Conservation (phyloP, 30 jellyfish, hydroid and myxozoan species). For the Sanderia malayensis region DNA sequence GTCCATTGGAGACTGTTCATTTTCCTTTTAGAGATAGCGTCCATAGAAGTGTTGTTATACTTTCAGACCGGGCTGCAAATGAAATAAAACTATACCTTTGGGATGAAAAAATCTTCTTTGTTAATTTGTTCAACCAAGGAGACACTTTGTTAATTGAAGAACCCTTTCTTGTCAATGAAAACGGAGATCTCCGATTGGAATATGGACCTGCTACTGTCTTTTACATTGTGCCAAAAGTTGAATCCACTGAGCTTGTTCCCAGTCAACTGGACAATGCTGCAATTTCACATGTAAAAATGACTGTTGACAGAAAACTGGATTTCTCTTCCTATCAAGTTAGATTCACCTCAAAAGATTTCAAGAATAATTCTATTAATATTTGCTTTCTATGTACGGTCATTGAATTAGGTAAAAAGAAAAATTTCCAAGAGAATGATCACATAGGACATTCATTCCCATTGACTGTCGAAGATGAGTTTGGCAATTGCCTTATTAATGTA, state of each 20-base stretch:
- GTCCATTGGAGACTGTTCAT: constrained; percentile 29
- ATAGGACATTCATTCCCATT: constrained; percentile 6
- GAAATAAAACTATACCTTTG: constrained; percentile 25
- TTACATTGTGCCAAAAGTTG: constrained; percentile 23
- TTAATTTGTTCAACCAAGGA: constrained; percentile 14
- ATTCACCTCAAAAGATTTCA: constrained; percentile 31
- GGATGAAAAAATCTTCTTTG: constrained; percentile 53
- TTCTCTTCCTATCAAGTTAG: constrained; percentile 11
- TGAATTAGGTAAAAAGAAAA: not conserved
- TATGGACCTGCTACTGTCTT: constrained; percentile 57
- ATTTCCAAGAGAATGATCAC: not conserved
- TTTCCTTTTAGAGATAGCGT: constrained; percentile 27
- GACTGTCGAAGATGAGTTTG: constrained; percentile 37
- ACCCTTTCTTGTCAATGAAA: constrained; percentile 44
- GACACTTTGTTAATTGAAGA: constrained; percentile 47
- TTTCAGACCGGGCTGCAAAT: constrained; percentile 11
- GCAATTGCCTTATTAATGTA: constrained; percentile 16
- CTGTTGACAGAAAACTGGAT: constrained; percentile 46
- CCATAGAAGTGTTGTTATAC: not conserved
- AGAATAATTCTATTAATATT: constrained; percentile 13
- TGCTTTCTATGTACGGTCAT: constrained; percentile 5
- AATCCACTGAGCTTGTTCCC: constrained; percentile 16
- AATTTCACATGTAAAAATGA: constrained; percentile 13
- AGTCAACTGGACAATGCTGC: constrained; percentile 8
- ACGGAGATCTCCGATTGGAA: constrained; percentile 27